These are phyloP conservation scores for Drosophila nebulosa DNA, from an alignment of 1,140 invertebrate species.

Conservation along the genomic window DNA sequence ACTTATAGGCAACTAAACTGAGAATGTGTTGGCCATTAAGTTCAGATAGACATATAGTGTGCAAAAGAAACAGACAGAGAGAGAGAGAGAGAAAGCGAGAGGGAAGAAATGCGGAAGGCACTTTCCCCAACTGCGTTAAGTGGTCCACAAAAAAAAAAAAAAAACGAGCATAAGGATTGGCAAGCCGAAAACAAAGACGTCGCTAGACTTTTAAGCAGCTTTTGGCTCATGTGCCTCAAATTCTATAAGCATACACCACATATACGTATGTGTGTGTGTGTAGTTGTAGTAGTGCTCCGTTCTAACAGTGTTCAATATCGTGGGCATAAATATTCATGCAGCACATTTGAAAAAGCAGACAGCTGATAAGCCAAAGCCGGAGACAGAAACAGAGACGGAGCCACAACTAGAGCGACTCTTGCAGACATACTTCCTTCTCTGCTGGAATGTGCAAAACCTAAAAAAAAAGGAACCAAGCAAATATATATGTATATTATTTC, in stretches of 20 bases:
- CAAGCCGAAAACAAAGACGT: conserved; percentile 12
- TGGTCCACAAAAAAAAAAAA: conserved; percentile 26
- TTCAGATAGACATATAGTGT: conserved; percentile 12
- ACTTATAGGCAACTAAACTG: conserved; percentile 65
- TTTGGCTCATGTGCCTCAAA: conserved; percentile 33
- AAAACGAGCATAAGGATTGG: conserved; percentile 3
- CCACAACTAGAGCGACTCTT: not conserved
- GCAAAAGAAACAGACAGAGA: not conserved
- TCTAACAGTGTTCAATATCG: conserved; percentile 49
- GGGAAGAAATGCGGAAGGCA: conserved; percentile 2
- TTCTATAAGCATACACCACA: conserved; percentile 17
- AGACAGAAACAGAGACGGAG: conserved; percentile 5
- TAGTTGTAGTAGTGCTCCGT: not conserved
- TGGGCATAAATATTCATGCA: conserved; percentile 69
- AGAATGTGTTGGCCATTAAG: conserved; percentile 45
- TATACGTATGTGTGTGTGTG: conserved; percentile 21
- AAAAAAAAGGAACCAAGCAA: conserved; percentile 22
- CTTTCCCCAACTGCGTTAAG: conserved; percentile 36
- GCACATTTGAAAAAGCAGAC: conserved; percentile 55
- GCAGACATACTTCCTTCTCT: conserved; percentile 1
- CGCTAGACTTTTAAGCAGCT: conserved; percentile 65
- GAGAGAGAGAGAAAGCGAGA: not conserved
- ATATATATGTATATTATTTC: not conserved
- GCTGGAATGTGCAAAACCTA: conserved; percentile 36
- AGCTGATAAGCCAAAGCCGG: conserved; percentile 62